A percentile compares a stretch with the other conserved stretches of the same genome.
phyloP scores from a whole-genome alignment of 2,888 invertebrate genomes.

The Arctia plantaginis region DNA sequence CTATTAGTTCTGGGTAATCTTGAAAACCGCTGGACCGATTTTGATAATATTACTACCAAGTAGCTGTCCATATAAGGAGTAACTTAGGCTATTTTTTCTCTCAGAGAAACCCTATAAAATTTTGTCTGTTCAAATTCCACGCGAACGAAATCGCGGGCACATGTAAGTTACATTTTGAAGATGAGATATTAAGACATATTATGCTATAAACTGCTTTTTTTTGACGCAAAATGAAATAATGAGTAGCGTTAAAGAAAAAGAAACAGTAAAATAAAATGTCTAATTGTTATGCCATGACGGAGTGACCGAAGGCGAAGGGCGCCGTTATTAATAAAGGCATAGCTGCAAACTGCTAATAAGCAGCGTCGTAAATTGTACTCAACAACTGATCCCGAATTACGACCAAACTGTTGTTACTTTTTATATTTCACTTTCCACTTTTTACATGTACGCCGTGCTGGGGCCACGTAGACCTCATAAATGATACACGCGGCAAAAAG shows the following conservation, averaged over 20 bases:
- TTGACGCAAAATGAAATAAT: neutral
- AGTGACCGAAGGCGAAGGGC: conserved; percentile 49
- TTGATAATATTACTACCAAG: too few species aligned
- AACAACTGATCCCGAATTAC: conserved; percentile 74
- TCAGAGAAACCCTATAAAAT: too few species aligned
- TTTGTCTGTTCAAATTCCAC: too few species aligned
- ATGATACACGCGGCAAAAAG: conserved; percentile 17
- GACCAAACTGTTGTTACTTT: conserved; percentile 75
- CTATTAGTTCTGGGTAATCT: too few species aligned
- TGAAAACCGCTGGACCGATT: too few species aligned
- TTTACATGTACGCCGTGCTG: conserved; percentile 70
- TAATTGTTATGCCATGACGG: conserved; percentile 20
- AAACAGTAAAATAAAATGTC: conserved; percentile 6
- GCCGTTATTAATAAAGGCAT: conserved; percentile 56
- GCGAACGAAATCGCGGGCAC: too few species aligned
- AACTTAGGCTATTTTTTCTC: too few species aligned
- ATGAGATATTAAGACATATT: too few species aligned
- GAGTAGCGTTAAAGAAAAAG: neutral
- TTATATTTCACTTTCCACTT: conserved; percentile 81
- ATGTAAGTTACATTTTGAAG: too few species aligned
- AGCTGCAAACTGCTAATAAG: conserved; percentile 65
- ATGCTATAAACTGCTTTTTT: neutral
- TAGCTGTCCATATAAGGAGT: too few species aligned
- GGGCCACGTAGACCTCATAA: conserved; percentile 51
- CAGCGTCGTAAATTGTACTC: conserved; percentile 75